Percentiles rank a stretch among this genome's conserved stretches.
Conservation (phyloP, 2,888 invertebrate genomes). For the Aporophyla lueneburgensis region DNA sequence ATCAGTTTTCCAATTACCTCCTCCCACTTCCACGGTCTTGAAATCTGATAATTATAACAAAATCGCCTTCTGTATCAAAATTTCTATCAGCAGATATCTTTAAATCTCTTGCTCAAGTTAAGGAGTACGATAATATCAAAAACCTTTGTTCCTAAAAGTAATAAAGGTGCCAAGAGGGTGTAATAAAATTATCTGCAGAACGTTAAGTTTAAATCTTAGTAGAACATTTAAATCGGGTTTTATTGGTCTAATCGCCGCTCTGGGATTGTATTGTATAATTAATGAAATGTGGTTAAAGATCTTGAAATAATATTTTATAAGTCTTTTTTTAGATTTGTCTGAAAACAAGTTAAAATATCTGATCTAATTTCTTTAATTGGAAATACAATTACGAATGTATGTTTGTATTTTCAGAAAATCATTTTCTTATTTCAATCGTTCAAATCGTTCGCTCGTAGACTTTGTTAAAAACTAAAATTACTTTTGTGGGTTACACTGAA, state of each 20-base stretch:
- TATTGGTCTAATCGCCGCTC: constrained; percentile 78
- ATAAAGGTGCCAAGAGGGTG: constrained; percentile 59
- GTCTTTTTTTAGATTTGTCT: background rate
- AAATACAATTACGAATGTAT: no score
- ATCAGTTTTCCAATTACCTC: background rate
- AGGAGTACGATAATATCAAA: constrained; percentile 55
- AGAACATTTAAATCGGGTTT: constrained; percentile 70
- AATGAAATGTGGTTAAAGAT: background rate
- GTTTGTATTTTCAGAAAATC: no score
- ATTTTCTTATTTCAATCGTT: no score
- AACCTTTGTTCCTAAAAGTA: constrained; percentile 53
- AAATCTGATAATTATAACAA: constrained; percentile 24
- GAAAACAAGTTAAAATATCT: no score
- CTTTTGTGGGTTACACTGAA: no score
- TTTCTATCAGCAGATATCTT: background rate
- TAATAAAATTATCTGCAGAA: constrained; percentile 64
- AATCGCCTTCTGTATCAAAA: constrained; percentile 3
- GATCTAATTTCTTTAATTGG: no score
- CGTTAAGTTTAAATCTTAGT: constrained; percentile 61
- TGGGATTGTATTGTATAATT: constrained; percentile 67
- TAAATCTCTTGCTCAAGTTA: constrained; percentile 26
- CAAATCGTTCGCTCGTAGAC: no score
- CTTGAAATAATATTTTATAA: no score
- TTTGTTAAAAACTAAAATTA: no score
- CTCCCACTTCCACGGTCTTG: background rate